Percentiles rank a stretch among this genome's conserved stretches.
Conservation (phyloP, 2,888 invertebrate genomes). For the Netelia melanura region DNA sequence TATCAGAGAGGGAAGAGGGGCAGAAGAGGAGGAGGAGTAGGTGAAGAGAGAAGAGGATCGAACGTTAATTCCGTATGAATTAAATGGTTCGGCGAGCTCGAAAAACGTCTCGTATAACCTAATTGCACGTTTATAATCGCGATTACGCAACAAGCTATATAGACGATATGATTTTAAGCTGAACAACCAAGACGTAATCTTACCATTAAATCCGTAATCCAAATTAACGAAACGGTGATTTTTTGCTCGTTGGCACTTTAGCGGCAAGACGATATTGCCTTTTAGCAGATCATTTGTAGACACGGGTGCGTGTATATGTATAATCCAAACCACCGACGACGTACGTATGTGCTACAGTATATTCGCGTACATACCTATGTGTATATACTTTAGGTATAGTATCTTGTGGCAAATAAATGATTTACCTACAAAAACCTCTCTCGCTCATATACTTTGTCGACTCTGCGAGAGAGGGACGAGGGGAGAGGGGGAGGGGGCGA, state of each 20-base stretch:
- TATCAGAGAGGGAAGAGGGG: background rate
- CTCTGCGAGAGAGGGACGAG: slow-evolving; percentile 15
- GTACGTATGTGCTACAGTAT: no score
- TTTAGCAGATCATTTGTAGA: slow-evolving; percentile 69
- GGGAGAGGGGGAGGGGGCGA: background rate
- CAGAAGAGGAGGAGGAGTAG: slow-evolving; percentile 3
- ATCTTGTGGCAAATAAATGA: slow-evolving; percentile 69
- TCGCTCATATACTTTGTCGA: slow-evolving; percentile 53
- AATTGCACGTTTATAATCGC: slow-evolving; percentile 51
- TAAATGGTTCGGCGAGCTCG: slow-evolving; percentile 48
- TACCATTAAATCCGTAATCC: slow-evolving; percentile 71
- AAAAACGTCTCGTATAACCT: slow-evolving; percentile 63
- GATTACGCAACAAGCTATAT: slow-evolving; percentile 67
- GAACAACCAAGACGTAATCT: slow-evolving; percentile 37
- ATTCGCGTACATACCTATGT: slow-evolving; percentile 42
- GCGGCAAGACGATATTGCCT: slow-evolving; percentile 62
- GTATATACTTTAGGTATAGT: slow-evolving; percentile 47
- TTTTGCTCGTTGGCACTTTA: slow-evolving; percentile 66
- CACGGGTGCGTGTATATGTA: slow-evolving; percentile 36
- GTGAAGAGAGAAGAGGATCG: slow-evolving; percentile 27
- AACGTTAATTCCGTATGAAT: slow-evolving; percentile 51
- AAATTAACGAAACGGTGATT: slow-evolving; percentile 63
- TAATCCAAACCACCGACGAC: no score
- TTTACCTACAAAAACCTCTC: slow-evolving; percentile 66
- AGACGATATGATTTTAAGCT: slow-evolving; percentile 39